phyloP scores from a whole-genome alignment of 2,888 invertebrate genomes.

The Phengaris alcon region DNA sequence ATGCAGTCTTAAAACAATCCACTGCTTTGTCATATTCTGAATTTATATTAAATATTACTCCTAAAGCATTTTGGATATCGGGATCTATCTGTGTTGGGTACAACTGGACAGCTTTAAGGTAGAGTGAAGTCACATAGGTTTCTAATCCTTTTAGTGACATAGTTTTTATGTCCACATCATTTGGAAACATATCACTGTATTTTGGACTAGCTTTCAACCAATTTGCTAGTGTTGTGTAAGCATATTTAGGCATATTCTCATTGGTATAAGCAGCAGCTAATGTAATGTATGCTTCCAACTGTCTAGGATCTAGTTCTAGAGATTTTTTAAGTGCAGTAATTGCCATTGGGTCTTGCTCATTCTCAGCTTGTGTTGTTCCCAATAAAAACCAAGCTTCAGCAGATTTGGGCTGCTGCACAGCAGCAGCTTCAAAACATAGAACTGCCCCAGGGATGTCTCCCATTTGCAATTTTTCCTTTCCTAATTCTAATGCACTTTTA shows the following conservation, averaged over 20 bases:
- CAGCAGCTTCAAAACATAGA: slow-evolving; percentile 97
- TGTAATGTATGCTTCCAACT: slow-evolving; percentile 91
- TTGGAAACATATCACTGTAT: slow-evolving; percentile 85
- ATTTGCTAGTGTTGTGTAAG: slow-evolving; percentile 87
- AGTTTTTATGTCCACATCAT: slow-evolving; percentile 66
- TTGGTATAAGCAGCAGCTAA: slow-evolving; percentile 97
- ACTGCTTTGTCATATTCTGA: slow-evolving; percentile 97
- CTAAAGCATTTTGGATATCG: slow-evolving; percentile 95
- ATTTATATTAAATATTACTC: slow-evolving; percentile 96
- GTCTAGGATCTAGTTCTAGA: slow-evolving; percentile 86
- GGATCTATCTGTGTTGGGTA: slow-evolving; percentile 88
- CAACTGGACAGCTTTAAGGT: slow-evolving; percentile 87
- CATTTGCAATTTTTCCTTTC: slow-evolving; percentile 87
- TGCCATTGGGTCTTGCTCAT: slow-evolving; percentile 96
- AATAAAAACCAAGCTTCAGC: slow-evolving; percentile 92
- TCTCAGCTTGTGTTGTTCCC: slow-evolving; percentile 97
- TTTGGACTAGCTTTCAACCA: slow-evolving; percentile 90
- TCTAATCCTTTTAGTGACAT: slow-evolving; percentile 71
- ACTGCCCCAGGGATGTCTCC: slow-evolving; percentile 98
- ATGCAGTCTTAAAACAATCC: slow-evolving; percentile 95
- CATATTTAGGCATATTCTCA: slow-evolving; percentile 94
- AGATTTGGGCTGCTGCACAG: slow-evolving; percentile 87
- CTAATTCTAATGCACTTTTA: slow-evolving; percentile 90
- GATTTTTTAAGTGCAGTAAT: slow-evolving; percentile 95
- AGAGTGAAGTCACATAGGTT: slow-evolving; percentile 85